Evolutionary conservation across 2,797 vertebrate genomes (phyloP).

Genomic region (Dipus sagitta): DNA sequence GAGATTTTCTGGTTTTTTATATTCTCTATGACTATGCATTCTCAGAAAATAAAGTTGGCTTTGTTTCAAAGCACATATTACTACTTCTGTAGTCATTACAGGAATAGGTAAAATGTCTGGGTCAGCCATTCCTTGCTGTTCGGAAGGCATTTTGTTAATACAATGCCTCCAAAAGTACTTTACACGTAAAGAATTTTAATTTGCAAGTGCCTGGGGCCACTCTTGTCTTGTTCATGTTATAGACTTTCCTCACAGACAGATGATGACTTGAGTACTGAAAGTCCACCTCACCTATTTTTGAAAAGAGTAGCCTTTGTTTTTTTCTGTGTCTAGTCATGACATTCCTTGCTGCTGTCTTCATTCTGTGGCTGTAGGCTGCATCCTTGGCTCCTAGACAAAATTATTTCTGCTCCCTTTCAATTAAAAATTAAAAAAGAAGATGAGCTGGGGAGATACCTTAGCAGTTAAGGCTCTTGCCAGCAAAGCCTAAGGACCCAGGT

Average conservation of each 20-base stretch:
- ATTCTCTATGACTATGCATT: background rate
- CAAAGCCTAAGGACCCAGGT: no score
- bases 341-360: background rate
- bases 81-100: slow-evolving; percentile 6
- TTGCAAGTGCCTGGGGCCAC: background rate
- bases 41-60: slow-evolving; percentile 27
- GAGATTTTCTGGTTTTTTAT: background rate
- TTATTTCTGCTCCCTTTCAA: background rate
- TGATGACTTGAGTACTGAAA: background rate
- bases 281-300: background rate
- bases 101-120: slow-evolving; percentile 7
- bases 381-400: background rate
- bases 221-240: background rate
- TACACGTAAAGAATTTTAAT: background rate
- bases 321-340: background rate
- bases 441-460: no score
- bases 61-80: slow-evolving; percentile 36
- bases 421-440: slow-evolving; percentile 9
- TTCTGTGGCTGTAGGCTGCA: background rate
- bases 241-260: background rate
- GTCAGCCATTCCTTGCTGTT: background rate
- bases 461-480: no score
- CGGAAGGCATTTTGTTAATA: slow-evolving; percentile 38
- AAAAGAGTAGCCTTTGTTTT: slow-evolving; percentile 2
- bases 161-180: background rate